These are phyloP conservation scores for Brachyptera risi DNA, from an alignment of 2,888 invertebrate species.

Conservation along the genomic window DNA sequence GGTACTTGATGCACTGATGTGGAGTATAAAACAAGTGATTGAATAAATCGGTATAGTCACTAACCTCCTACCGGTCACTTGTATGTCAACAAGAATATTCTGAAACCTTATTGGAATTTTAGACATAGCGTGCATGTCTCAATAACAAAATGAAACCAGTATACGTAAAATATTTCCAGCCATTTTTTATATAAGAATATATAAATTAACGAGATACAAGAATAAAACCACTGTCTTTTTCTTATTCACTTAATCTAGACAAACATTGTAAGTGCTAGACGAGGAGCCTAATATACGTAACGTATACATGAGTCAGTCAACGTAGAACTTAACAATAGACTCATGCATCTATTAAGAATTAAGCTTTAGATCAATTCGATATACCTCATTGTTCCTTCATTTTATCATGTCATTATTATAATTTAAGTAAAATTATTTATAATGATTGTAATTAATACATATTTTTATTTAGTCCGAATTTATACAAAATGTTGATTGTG, in stretches of 20 bases:
- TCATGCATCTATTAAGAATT: neutral
- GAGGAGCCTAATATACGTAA: no score
- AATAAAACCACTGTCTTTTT: slow-evolving; percentile 3
- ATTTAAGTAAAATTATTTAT: slow-evolving; percentile 7
- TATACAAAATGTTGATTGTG: slow-evolving; percentile 17
- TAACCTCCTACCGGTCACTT: neutral
- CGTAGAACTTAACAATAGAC: neutral
- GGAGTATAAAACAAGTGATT: neutral
- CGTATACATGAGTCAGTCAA: slow-evolving; percentile 4
- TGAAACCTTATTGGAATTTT: no score
- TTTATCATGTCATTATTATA: slow-evolving; percentile 10
- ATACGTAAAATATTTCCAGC: slow-evolving; percentile 20
- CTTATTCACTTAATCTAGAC: slow-evolving; percentile 1
- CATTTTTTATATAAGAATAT: slow-evolving; percentile 19
- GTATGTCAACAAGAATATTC: no score
- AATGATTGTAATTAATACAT: slow-evolving; percentile 11
- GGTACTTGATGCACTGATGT: neutral
- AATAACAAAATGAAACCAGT: neutral
- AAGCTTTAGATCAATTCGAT: slow-evolving; percentile 20
- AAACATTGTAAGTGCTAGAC: neutral
- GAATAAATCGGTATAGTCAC: neutral
- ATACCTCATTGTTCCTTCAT: slow-evolving; percentile 21
- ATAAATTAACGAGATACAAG: slow-evolving; percentile 5
- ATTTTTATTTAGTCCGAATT: slow-evolving; percentile 17
- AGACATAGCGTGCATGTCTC: neutral